Evolutionary conservation across 37 sponge, comb jelly and placozoan genomes (phyloP).

Genomic region (Ianthella basta): DNA sequence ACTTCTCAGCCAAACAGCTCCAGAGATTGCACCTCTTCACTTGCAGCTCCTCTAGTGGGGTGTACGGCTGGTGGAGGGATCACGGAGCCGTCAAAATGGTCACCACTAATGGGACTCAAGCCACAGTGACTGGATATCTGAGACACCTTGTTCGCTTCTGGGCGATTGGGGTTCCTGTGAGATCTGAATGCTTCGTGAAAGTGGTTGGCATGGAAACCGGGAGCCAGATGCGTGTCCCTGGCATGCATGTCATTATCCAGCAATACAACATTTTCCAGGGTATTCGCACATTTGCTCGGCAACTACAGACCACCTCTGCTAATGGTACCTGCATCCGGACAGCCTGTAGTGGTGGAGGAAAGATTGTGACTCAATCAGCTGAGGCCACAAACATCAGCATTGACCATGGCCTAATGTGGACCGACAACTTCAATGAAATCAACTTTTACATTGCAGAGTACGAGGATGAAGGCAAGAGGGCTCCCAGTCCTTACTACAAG

Average conservation of each 20-base stretch:
- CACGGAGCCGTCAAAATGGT: conserved; percentile 13
- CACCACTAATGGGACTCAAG: not conserved
- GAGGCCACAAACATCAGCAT: conserved; percentile 21
- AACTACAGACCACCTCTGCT: conserved; percentile 5
- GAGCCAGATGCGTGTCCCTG: not conserved
- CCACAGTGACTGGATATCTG: not conserved
- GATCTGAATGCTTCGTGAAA: conserved; percentile 33
- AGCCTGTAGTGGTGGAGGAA: conserved; percentile 19
- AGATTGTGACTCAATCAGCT: conserved; percentile 11
- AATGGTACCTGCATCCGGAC: conserved; percentile 19
- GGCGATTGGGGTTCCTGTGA: conserved; percentile 14
- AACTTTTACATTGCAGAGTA: conserved; percentile 11
- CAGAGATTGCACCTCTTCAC: conserved; percentile 4
- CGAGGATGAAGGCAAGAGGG: no score
- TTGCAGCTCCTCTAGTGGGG: not conserved
- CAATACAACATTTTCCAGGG: conserved; percentile 14
- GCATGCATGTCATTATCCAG: conserved; percentile 3
- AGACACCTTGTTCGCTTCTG: not conserved
- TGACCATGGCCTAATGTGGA: conserved; percentile 4
- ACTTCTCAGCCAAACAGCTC: not conserved
- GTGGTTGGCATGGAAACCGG: conserved; percentile 16
- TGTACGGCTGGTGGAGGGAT: conserved; percentile 6
- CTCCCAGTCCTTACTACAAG: conserved; percentile 12
- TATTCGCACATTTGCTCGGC: not conserved
- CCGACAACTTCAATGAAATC: not conserved